Evolutionary conservation across 2,797 vertebrate species (phyloP), one percentile per base, ranked within the genome.

Genomic region (Gymnopithys bicolor): DNA sequence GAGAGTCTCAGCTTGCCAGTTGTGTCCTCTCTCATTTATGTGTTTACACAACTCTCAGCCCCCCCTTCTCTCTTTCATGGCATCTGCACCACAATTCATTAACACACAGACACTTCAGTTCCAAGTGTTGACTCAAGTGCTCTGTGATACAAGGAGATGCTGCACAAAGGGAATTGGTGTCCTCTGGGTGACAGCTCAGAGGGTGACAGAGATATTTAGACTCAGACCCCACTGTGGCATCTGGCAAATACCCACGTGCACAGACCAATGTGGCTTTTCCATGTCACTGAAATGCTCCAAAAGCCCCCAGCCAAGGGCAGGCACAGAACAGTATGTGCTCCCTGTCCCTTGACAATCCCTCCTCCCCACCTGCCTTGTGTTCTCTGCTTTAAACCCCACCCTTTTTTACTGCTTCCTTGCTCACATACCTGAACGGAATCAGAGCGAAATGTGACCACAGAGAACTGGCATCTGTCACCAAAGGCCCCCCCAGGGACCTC

Each of bases 381-480:
- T 96, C 91, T 78, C 69, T 83, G 97, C 96, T 96, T 94, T 95
- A 96, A 97, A 76, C 62, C 80, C 39, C 66, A 60, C 13, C 76
- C 68, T 82, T 62, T 83, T 95, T 95, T 90, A 91, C 70, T 78
- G 14, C 95, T 97, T 95, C 94, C 96, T 63, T 66, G 79, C 89
- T 96, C 94, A 84, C 93, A 96, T 87, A 87, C 95, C 97, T 95
- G 95, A 90, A 49, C 3, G 24, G 95, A 97, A 93, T 84, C 95
- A 81, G 95, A 95, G 93, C 2, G 2, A 93, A 95, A 80, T 76
- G 28, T 17, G 53, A 75, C 85, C 62, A 10, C 56, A 92, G 89
- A 70, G 87, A 91, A 92, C 95, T 87, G 97, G 91, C n/a, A 71
- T 97, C 89, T 95, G 64, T 94, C 97, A 95, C 92, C 93, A 91